phyloP scores from a whole-genome alignment of 2,888 invertebrate genomes.

The Anthoptus insignis region DNA sequence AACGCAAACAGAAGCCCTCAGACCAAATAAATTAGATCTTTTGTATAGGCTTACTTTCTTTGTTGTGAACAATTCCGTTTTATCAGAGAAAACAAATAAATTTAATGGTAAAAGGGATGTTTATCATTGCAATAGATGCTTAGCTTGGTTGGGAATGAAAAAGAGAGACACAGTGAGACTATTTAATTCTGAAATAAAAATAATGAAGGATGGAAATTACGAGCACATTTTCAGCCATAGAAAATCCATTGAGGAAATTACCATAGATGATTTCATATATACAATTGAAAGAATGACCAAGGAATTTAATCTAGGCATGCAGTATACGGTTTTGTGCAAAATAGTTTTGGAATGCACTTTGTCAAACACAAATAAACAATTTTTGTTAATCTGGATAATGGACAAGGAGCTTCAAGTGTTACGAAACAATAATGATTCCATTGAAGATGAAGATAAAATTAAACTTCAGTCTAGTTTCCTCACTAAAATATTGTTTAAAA shows the following conservation, averaged over 20 bases:
- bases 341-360: slow-evolving; percentile 83
- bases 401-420: slow-evolving; percentile 87
- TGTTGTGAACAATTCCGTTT: slow-evolving; percentile 71
- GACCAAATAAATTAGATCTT: slow-evolving; percentile 84
- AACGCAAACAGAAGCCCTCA: slow-evolving; percentile 58
- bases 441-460: slow-evolving; percentile 61
- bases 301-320: slow-evolving; percentile 78
- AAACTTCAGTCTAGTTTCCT: slow-evolving; percentile 77
- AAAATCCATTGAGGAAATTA: slow-evolving; percentile 56
- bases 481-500: slow-evolving; percentile 87
- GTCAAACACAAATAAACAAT: slow-evolving; percentile 76
- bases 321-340: slow-evolving; percentile 84
- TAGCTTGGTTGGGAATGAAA: slow-evolving; percentile 86
- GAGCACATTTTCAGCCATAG: slow-evolving; percentile 64
- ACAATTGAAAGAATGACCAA: slow-evolving; percentile 82
- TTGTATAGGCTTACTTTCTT: slow-evolving; percentile 87
- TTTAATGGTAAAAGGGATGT: slow-evolving; percentile 77
- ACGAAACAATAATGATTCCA: slow-evolving; percentile 61
- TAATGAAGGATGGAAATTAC: slow-evolving; percentile 62
- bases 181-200: slow-evolving; percentile 86
- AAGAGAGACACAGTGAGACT: slow-evolving; percentile 77
- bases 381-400: slow-evolving; percentile 87
- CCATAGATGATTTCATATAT: slow-evolving; percentile 83
- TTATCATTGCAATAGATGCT: slow-evolving; percentile 86
- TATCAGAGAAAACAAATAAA: slow-evolving; percentile 76